phyloP scores from a whole-genome alignment of 2,113 vertebrate genomes.

The Hucho hucho region DNA sequence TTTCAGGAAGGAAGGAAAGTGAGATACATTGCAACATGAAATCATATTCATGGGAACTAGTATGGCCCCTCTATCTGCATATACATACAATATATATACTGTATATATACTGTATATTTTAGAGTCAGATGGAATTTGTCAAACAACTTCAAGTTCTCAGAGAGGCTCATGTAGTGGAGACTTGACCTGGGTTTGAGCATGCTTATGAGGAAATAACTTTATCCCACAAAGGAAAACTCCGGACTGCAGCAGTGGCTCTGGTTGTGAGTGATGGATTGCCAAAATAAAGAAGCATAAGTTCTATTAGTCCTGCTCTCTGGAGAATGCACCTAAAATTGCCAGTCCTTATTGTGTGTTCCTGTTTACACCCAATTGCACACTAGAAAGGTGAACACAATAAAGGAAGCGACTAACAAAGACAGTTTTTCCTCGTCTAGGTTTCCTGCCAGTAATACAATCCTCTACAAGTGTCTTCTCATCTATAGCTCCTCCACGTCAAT shows the following conservation, averaged over 20 bases:
- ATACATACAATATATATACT: not conserved
- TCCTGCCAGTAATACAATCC: conserved; percentile 14
- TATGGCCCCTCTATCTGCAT: not conserved
- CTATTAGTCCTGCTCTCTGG: not conserved
- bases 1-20: conserved; percentile 3
- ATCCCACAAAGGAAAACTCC: not conserved
- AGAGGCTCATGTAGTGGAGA: not conserved
- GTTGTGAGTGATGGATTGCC: not conserved
- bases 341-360: conserved; percentile 12
- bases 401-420: conserved; percentile 12
- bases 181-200: not conserved
- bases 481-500: conserved; percentile 37
- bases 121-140: no score
- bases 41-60: not conserved
- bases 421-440: conserved; percentile 18
- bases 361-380: conserved; percentile 23
- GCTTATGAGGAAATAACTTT: not conserved
- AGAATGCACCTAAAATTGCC: conserved; percentile 19
- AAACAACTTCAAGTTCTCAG: not conserved
- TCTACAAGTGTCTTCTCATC: conserved; percentile 25
- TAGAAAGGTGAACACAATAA: conserved; percentile 23
- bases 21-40: conserved; percentile 1
- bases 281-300: conserved; percentile 21
- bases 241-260: no score
- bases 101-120: no score